phyloP scores from a whole-genome alignment of 2,113 vertebrate species.

The Axis porcinus region DNA sequence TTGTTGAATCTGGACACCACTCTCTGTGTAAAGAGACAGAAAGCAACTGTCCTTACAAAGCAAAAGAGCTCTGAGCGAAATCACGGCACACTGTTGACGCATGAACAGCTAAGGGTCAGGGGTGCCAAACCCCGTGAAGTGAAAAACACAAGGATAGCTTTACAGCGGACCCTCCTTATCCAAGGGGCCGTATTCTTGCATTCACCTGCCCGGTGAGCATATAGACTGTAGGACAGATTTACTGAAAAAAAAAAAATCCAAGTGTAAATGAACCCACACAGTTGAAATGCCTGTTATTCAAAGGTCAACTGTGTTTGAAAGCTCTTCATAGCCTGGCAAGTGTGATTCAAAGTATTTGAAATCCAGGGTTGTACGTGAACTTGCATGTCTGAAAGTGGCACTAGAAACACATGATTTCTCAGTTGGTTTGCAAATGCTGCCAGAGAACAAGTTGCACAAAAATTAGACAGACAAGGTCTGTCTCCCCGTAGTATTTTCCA shows the following conservation, averaged over 20 bases:
- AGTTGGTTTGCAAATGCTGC: background rate
- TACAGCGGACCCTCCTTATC: background rate
- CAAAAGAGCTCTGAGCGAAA: background rate
- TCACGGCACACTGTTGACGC: background rate
- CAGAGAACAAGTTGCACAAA: background rate
- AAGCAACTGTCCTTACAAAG: background rate
- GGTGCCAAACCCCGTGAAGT: background rate
- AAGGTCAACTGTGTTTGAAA: background rate
- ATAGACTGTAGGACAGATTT: background rate
- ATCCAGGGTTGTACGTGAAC: background rate
- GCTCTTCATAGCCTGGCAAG: background rate
- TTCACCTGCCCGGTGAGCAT: background rate
- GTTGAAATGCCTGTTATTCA: background rate
- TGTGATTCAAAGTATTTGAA: background rate
- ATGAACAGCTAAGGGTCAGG: background rate
- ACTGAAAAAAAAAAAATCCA: background rate
- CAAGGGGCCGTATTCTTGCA: background rate
- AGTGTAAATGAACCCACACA: background rate
- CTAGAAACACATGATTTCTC: background rate
- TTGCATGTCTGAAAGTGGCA: background rate
- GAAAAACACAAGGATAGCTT: background rate
- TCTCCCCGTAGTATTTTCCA: background rate
- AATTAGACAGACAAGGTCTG: background rate
- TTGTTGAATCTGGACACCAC: background rate
- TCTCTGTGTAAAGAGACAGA: background rate